Percentiles rank a stretch among this genome's conserved stretches.
These are phyloP conservation scores for Dasyornis broadbenti DNA, from an alignment of 2,113 vertebrate genomes.

Conservation along the genomic window DNA sequence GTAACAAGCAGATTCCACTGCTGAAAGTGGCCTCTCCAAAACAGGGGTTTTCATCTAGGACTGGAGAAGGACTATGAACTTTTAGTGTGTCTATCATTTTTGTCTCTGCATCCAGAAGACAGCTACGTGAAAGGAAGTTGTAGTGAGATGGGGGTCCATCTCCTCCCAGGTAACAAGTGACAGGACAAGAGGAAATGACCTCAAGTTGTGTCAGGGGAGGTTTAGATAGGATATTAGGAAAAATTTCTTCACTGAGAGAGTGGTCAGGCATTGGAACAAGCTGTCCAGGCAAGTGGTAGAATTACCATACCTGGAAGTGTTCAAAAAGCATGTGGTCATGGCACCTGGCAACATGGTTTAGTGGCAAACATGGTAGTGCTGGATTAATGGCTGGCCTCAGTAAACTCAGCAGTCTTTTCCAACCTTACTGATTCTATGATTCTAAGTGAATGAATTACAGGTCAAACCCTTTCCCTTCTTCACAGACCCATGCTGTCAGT, in stretches of 20 bases:
- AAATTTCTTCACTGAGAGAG: background rate
- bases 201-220: background rate
- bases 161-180: background rate
- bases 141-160: accelerated
- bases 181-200: background rate
- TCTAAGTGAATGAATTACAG: background rate
- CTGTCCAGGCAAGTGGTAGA: background rate
- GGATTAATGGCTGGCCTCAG: background rate
- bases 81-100: background rate
- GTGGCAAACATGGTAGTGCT: background rate
- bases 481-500: background rate
- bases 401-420: background rate
- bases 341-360: background rate
- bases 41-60: background rate
- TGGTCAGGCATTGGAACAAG: background rate
- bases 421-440: background rate
- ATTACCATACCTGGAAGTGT: background rate
- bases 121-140: background rate
- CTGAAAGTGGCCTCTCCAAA: background rate
- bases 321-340: background rate
- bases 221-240: background rate
- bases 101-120: background rate
- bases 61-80: background rate
- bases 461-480: background rate
- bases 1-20: background rate